Conservation (phyloP, 2,113 vertebrate species). For the Pontoporia blainvillei region DNA sequence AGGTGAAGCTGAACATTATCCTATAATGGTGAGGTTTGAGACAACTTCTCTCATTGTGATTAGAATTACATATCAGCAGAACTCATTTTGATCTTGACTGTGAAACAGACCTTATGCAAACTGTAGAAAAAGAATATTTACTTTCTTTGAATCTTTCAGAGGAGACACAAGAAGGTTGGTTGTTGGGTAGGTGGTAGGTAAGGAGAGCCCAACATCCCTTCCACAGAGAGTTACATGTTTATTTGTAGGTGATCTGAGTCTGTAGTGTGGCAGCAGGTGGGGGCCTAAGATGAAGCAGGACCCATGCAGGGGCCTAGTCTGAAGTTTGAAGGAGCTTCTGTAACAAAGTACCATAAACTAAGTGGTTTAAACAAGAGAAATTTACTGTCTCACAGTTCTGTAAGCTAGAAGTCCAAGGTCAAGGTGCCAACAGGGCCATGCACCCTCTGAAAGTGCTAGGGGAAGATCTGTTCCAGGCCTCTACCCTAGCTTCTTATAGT, state of each 20-base stretch:
- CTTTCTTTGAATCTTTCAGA: neutral
- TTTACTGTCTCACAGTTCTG: neutral
- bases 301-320: neutral
- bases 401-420: neutral
- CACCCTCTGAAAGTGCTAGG: neutral
- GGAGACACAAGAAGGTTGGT: neutral
- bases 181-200: neutral
- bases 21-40: neutral
- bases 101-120: neutral
- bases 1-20: neutral
- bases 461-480: no score
- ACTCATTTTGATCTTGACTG: neutral
- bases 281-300: neutral
- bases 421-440: neutral
- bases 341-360: neutral
- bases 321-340: neutral
- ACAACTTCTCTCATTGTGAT: neutral
- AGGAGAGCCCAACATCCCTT: neutral
- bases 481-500: neutral
- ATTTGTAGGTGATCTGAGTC: neutral
- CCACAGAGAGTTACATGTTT: neutral
- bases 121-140: neutral
- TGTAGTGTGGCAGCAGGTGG: neutral
- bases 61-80: neutral
- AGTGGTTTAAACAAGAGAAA: neutral